Conservation (phyloP, 2,888 invertebrate species). For the Lomographa bimaculata region DNA sequence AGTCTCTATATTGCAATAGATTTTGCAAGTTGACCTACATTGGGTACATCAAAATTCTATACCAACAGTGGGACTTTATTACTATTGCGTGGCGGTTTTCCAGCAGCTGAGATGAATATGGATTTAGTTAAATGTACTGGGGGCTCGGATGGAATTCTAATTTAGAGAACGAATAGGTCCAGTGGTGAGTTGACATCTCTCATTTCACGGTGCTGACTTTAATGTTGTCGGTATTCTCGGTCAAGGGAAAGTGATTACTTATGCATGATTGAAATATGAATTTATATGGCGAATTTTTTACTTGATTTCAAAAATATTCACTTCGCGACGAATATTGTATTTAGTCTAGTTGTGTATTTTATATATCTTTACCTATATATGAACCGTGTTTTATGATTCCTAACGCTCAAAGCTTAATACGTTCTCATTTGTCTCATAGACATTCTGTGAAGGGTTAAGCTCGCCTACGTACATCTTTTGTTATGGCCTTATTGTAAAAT, state of each 20-base stretch:
- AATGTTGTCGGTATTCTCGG: slow-evolving; percentile 8
- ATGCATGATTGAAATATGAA: slow-evolving; percentile 6
- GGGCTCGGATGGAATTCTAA: slow-evolving; percentile 34
- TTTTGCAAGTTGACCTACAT: slow-evolving; percentile 29
- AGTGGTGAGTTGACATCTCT: slow-evolving; percentile 30
- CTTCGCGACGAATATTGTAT: no score
- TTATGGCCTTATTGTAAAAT: no score
- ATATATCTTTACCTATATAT: no score
- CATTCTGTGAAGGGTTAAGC: no score
- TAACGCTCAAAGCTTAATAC: no score
- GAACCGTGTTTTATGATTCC: no score
- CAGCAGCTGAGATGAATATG: slow-evolving; percentile 48
- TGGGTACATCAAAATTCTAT: slow-evolving; percentile 46
- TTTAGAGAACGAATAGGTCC: slow-evolving; percentile 27
- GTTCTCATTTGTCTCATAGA: no score
- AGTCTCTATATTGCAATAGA: slow-evolving; percentile 14
- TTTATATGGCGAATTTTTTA: slow-evolving; percentile 1
- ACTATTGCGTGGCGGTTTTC: slow-evolving; percentile 47
- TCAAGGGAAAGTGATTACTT: slow-evolving; percentile 14
- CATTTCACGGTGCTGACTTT: slow-evolving; percentile 32
- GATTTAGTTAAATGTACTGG: slow-evolving; percentile 41
- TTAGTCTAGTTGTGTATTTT: no score
- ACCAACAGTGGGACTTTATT: slow-evolving; percentile 42
- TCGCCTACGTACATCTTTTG: no score
- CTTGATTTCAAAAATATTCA: no score